These are phyloP conservation scores for Alloscopus bannaensis DNA, from an alignment of 2,888 invertebrate species.

Conservation along the genomic window DNA sequence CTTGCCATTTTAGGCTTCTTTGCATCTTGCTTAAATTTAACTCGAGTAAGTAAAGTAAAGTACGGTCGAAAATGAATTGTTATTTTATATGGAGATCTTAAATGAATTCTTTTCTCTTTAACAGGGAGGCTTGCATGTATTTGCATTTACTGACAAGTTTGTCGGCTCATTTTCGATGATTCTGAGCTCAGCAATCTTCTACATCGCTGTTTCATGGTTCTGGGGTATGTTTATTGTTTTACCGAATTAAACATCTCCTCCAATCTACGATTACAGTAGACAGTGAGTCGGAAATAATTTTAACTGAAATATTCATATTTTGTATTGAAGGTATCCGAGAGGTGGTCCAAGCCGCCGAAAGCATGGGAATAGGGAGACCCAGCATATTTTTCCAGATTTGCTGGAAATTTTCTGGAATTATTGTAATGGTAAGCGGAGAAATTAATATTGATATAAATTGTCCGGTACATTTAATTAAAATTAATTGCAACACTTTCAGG, in stretches of 20 bases:
- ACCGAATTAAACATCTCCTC: background rate
- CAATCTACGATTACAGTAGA: background rate
- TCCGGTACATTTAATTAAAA: background rate
- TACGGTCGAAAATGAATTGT: background rate
- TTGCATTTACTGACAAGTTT: background rate
- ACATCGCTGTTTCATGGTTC: conserved; percentile 35
- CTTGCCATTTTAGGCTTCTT: background rate
- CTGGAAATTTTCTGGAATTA: conserved; percentile 33
- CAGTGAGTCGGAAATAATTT: background rate
- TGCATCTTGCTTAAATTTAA: conserved; percentile 20
- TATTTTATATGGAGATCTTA: conserved; percentile 11
- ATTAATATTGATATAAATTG: background rate
- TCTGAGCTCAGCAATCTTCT: conserved; percentile 10
- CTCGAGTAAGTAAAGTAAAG: conserved; percentile 36
- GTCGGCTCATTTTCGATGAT: conserved; percentile 1
- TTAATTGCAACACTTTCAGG: background rate
- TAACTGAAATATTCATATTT: background rate
- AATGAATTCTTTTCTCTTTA: conserved; percentile 1
- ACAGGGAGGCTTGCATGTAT: conserved; percentile 47
- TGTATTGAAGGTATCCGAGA: conserved; percentile 30
- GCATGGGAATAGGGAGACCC: conserved; percentile 29
- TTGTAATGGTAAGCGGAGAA: background rate
- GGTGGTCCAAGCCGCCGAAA: conserved; percentile 8
- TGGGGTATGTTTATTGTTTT: conserved; percentile 23
- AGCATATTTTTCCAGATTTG: conserved; percentile 44